A percentile compares a stretch with the other conserved stretches of the same genome.
These are phyloP conservation scores for Lucinisca nassula DNA, from an alignment of 2,888 invertebrate genomes.

Conservation along the genomic window DNA sequence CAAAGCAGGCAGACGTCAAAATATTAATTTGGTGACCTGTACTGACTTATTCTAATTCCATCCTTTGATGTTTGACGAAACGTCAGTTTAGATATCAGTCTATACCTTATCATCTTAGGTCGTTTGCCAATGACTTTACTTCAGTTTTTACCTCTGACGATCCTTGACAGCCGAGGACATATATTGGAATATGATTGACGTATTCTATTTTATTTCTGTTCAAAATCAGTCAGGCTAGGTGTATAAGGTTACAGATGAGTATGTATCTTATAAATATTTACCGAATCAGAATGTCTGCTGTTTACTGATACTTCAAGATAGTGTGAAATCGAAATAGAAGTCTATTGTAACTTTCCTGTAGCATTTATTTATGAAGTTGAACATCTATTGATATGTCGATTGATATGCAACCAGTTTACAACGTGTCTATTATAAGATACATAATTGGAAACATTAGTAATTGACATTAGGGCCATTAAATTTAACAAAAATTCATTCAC, in stretches of 20 bases:
- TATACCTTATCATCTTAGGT: not conserved
- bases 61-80: slow-evolving; percentile 11
- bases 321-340: slow-evolving; percentile 19
- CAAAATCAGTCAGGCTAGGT: slow-evolving; percentile 25
- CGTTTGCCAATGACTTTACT: not conserved
- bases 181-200: slow-evolving; percentile 26
- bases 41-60: slow-evolving; percentile 21
- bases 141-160: not conserved
- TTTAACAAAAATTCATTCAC: too few relatives aligned
- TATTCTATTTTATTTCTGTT: slow-evolving; percentile 35
- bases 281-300: slow-evolving; percentile 24
- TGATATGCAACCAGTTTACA: slow-evolving; percentile 1
- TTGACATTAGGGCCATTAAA: too few relatives aligned
- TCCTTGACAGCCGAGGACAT: not conserved
- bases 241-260: slow-evolving; percentile 38
- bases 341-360: not conserved
- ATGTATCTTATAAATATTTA: slow-evolving; percentile 43
- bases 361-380: slow-evolving; percentile 11
- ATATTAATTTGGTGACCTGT: not conserved
- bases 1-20: too few relatives aligned
- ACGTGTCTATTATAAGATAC: slow-evolving; percentile 1
- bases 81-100: not conserved
- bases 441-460: slow-evolving; percentile 3
- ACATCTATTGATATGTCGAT: slow-evolving; percentile 18
- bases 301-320: not conserved